A percentile compares a stretch with the other conserved stretches of the same genome.
These are phyloP conservation scores for Caenorhabditis macrosperma DNA, from an alignment of 2,888 invertebrate species.

Conservation along the genomic window DNA sequence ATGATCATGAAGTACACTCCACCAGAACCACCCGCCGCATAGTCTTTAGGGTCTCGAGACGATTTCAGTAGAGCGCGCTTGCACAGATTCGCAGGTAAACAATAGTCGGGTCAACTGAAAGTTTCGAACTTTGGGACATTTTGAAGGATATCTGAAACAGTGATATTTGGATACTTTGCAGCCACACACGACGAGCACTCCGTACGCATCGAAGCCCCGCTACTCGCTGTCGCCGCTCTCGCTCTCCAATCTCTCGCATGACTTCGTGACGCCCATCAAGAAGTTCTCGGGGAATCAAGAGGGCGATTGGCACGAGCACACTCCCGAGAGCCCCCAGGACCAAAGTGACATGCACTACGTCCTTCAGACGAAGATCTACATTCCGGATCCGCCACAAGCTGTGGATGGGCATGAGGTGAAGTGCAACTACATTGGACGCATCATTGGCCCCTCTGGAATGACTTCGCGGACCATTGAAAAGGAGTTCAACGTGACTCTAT, in stretches of 20 bases:
- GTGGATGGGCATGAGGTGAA: slow-evolving; percentile 47
- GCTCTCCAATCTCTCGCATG: slow-evolving; percentile 4
- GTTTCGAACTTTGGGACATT: background rate
- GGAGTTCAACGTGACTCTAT: slow-evolving; percentile 66
- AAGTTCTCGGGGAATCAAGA: background rate
- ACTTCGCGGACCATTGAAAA: slow-evolving; percentile 74
- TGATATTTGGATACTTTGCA: background rate
- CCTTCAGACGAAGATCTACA: slow-evolving; percentile 57
- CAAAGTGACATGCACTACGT: slow-evolving; percentile 1
- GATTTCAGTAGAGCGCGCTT: too few relatives aligned
- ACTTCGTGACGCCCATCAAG: slow-evolving; percentile 46
- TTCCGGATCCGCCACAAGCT: slow-evolving; percentile 59
- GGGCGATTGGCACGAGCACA: slow-evolving; percentile 23
- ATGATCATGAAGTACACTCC: too few relatives aligned
- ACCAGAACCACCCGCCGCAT: too few relatives aligned
- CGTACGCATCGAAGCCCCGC: background rate
- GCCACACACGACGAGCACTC: slow-evolving; percentile 1
- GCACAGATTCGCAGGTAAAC: too few relatives aligned
- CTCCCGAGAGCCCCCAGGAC: background rate
- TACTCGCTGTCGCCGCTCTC: background rate
- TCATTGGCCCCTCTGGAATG: slow-evolving; percentile 77
- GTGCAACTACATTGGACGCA: slow-evolving; percentile 73
- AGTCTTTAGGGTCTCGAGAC: too few relatives aligned
- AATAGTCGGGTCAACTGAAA: too few relatives aligned
- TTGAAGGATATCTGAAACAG: background rate